Percentiles rank a stretch among this genome's conserved stretches.
Evolutionary conservation across 2,113 vertebrate genomes (phyloP).

Genomic region (Danionella cerebrum): DNA sequence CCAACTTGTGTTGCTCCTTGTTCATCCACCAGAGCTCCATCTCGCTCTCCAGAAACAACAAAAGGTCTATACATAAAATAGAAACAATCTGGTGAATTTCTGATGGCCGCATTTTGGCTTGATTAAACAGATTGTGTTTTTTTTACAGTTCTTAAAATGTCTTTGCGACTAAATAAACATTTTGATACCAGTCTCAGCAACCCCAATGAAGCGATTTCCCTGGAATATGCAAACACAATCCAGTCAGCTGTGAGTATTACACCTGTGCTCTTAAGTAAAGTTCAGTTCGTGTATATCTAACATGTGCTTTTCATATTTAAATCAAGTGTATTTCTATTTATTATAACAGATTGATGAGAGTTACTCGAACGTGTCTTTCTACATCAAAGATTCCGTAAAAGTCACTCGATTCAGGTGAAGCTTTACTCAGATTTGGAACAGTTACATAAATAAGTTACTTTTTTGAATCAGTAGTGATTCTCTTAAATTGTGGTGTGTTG

Average conservation of each 20-base stretch:
- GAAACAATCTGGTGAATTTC: too few relatives aligned
- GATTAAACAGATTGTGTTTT: too few relatives aligned
- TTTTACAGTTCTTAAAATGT: not conserved
- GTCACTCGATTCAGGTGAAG: constrained; percentile 9
- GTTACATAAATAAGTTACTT: not conserved
- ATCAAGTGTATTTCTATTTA: not conserved
- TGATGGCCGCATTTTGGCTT: too few relatives aligned
- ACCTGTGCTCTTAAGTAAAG: too few relatives aligned
- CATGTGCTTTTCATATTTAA: not conserved
- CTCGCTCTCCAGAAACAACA: too few relatives aligned
- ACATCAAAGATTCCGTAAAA: not conserved
- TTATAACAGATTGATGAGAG: constrained; percentile 10
- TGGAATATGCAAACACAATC: not conserved
- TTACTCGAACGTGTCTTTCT: not conserved
- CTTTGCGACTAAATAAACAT: not conserved
- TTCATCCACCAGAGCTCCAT: too few relatives aligned
- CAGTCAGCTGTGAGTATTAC: constrained; percentile 6
- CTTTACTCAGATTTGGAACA: not conserved
- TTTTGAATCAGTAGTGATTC: too few relatives aligned
- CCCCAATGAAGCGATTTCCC: not conserved
- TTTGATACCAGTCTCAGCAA: constrained; percentile 17
- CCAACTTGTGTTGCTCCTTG: too few relatives aligned
- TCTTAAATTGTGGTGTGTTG: too few relatives aligned
- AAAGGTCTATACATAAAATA: too few relatives aligned
- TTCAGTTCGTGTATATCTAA: too few relatives aligned